Base-by-base conservation (phyloP, 2,888 invertebrate genomes). In the Mycalesis mineus region DNA sequence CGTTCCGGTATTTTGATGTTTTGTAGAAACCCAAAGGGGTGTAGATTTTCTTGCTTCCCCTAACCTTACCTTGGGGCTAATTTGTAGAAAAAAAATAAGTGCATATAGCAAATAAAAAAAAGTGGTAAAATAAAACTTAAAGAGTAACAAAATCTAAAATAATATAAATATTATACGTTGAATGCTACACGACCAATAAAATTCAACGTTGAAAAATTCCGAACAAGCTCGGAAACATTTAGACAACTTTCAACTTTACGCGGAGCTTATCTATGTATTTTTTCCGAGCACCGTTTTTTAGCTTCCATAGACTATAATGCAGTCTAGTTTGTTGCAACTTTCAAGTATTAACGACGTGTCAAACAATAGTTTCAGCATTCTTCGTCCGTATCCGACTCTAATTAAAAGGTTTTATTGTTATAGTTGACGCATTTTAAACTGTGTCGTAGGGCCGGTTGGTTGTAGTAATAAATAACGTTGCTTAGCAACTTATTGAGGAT, bases 231-330 rank as follows among this genome's bases (percentile, higher is more conserved):
- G 68, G 73, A 70, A 80, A 78, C 77, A 78, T 80, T 81, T 79
- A 82, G 13, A 14, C 14, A 80, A 78, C 80, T 76, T 66, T 57
- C 69, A 75, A 75, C 74, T 79, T 72, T 47, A 50, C 60, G 69
- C 72, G 65, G 73, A 73, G 69, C 74, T 69, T 66, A n/a, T n/a
- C n/a, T n/a, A 68, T 70, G 67, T 64, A 65, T 74, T 77, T 65
- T 67, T 67, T 67, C 62, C 59, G 58, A 66, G 68, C 67, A 68
- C 1, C 68, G 65, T 73, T 74, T 73, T 71, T 74, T 74, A 69
- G 56, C 68, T 70, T 73, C 62, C 70, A 78, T 75, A 73, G 79
- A 79, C 79, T 77, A 75, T 78, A 79, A 75, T 75, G 74, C 74
- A 73, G 75, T 70, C 62, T 70, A 76, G 75, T 69, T 80, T 74